Evolutionary conservation across 2,797 vertebrate species (phyloP).

Genomic region (Sebastes itinus): DNA sequence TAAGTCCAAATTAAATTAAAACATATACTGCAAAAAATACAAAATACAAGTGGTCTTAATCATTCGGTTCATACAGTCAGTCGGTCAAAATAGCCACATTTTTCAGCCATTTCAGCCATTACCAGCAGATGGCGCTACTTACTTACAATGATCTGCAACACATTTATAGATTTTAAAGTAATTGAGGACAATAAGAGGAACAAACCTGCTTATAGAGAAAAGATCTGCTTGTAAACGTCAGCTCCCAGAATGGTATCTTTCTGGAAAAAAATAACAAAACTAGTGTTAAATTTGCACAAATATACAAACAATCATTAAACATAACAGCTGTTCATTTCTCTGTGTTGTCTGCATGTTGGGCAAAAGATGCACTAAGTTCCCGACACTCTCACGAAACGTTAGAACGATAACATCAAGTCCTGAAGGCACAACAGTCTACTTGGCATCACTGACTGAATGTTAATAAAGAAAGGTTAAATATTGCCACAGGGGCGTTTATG

Average conservation of each 20-base stretch:
- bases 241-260: constrained; percentile 85
- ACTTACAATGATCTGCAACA: not conserved
- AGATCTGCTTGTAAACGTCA: constrained; percentile 87
- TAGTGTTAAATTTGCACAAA: not conserved
- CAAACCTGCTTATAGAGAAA: constrained; percentile 93
- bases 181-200: not conserved
- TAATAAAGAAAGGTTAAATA: constrained; percentile 25
- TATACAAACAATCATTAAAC: not conserved
- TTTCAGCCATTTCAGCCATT: not conserved
- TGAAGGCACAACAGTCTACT: not conserved
- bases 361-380: not conserved
- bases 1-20: too few species aligned
- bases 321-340: not conserved
- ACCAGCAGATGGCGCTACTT: constrained; percentile 67
- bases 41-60: too few species aligned
- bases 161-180: not conserved
- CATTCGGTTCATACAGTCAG: too few species aligned
- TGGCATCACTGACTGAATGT: constrained; percentile 6
- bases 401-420: not conserved
- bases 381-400: not conserved
- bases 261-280: constrained; percentile 66
- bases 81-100: not conserved
- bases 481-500: not conserved
- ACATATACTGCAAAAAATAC: too few species aligned
- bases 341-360: not conserved